Percentiles rank a stretch among this genome's conserved stretches.
Conservation (phyloP, 2,113 vertebrate genomes). For the Petaurus breviceps region DNA sequence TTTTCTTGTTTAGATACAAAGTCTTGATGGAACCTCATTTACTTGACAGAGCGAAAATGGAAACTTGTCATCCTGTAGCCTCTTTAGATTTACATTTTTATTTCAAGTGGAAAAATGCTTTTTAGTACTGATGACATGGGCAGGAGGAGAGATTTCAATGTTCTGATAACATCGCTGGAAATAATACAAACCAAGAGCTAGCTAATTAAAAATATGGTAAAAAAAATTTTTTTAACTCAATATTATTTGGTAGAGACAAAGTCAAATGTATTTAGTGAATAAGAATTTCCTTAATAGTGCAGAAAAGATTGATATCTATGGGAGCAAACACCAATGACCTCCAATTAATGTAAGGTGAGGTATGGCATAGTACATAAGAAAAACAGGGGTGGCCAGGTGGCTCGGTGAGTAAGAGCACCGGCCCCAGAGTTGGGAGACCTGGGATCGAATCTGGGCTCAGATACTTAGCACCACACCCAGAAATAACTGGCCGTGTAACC, state of each 20-base stretch:
- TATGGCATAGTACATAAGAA: background rate
- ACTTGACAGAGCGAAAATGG: background rate
- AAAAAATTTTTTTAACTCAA: constrained; percentile 48
- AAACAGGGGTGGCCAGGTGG: no score
- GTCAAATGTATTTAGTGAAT: constrained; percentile 26
- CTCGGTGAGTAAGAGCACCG: no score
- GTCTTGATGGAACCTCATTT: constrained; percentile 30
- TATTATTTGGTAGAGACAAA: background rate
- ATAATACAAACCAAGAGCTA: background rate
- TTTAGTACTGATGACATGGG: background rate
- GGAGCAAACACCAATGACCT: background rate
- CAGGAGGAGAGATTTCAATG: background rate
- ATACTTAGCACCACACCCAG: no score
- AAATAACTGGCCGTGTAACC: no score
- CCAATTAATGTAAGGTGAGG: background rate
- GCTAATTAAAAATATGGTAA: background rate
- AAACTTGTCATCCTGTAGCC: constrained; percentile 7
- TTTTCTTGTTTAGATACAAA: constrained; percentile 36
- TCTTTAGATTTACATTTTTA: background rate
- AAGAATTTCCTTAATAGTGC: constrained; percentile 4
- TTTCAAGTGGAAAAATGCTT: constrained; percentile 23
- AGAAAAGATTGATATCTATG: constrained; percentile 5
- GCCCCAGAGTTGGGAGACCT: no score
- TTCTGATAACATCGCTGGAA: constrained; percentile 32
- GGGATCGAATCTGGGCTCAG: no score